Conservation (phyloP, 2,113 vertebrate species). For the Coptodon rendalli region DNA sequence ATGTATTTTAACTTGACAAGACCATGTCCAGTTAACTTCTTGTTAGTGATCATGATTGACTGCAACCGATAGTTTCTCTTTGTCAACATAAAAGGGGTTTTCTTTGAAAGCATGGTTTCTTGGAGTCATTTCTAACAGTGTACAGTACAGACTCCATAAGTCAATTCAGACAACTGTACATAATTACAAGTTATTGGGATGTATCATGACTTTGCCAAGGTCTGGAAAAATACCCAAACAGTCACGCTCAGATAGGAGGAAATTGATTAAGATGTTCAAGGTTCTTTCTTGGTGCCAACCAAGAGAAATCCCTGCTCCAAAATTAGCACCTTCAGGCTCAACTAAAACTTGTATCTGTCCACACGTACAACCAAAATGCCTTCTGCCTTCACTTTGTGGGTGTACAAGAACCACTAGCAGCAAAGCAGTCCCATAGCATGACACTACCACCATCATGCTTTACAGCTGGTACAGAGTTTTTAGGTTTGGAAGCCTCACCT, state of each 20-base stretch:
- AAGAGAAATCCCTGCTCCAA: neutral
- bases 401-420: neutral
- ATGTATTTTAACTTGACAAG: too few relatives aligned
- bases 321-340: neutral
- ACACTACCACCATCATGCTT: neutral
- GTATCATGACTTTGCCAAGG: neutral
- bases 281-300: neutral
- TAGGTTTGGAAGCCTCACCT: neutral
- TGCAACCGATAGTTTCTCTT: too few relatives aligned
- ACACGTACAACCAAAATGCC: neutral
- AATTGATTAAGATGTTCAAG: neutral
- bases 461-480: neutral
- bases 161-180: neutral
- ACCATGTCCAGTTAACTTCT: too few relatives aligned
- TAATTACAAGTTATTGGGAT: neutral
- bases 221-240: neutral
- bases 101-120: neutral
- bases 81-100: neutral
- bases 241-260: neutral
- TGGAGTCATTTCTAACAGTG: neutral
- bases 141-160: neutral
- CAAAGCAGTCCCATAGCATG: neutral
- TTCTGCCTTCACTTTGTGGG: neutral
- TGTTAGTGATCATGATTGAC: too few relatives aligned
- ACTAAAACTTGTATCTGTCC: neutral